Evolutionary conservation across 1,140 invertebrate species (phyloP), one percentile per base, ranked within the genome.

Genomic region (Hyles euphorbiae): DNA sequence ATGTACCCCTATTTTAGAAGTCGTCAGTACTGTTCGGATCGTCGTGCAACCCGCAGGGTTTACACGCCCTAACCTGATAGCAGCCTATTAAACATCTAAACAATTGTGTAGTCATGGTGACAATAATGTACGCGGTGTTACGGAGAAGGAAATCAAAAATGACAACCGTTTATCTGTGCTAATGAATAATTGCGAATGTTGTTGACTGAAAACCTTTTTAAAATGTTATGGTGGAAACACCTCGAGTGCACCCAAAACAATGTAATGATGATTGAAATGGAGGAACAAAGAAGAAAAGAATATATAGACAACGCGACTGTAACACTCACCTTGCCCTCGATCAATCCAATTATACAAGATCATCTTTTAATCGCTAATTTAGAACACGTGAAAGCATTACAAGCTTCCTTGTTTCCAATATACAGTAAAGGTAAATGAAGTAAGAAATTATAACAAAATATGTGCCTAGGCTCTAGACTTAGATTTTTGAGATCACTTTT

Each of bases 381-480:
- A 76, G 81, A 87, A 22, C 88, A 85, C 84, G 91, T 93, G 10
- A 91, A 90, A 78, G 87, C 91, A 55, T 78, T 93, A 58, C 92
- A 93, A 76, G 91, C 91, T 34, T 87, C 89, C 34, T 73, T 93
- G 40, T 93, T 93, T 80, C 92, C 92, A 32, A 88, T 90, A 71
- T 89, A 81, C 61, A 86, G 79, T 58, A 90, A 78, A 90, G 89
- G 89, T 89, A 86, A 76, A 63, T 40, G 22, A 22, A 22, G 22
- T 22, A 22, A 22, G 22, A 22, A 22, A 22, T 22, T 22, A 22
- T 22, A 22, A 22, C 22, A 22, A 22, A 22, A 22, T 22, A 22
- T 22, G 22, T 22, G 22, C 22, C 22, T 22, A 22, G 22, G 22
- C 22, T 22, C 22, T 22, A n/a, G n/a, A n/a, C n/a, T n/a, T n/a